Base-by-base conservation (phyloP, 2,113 vertebrate species). In the Condylura cristata region DNA sequence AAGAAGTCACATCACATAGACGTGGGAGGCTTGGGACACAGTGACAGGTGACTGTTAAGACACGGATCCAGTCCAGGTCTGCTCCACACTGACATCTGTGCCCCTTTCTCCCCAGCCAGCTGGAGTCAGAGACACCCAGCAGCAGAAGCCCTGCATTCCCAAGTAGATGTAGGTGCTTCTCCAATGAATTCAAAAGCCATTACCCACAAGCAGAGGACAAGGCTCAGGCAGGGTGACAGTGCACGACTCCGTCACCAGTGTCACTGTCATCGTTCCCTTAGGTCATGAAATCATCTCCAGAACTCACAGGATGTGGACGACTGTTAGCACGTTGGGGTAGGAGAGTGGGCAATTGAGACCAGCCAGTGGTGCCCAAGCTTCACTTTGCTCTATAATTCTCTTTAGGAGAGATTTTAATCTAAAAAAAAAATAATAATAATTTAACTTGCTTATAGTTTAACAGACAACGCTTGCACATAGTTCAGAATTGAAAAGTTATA, bases 371-470 rank as follows among this genome's bases (percentile, higher is more conserved):
- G 37, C 32, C 18, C 61, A 46, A 0, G 86, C 12, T 12, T 81
- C 66, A 63, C 86, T 93, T 63, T 74, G 51, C 24, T 46, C 20
- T 88, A 11, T 60, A 61, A 39, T 75, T 93, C 14, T 83, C 74
- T 71, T 65, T 34, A 90, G n/a, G n/a, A 83, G 66, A 56, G 9
- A 66, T 66, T 91, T 80, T 56, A 65, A 39, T 53, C 30, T 56
- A 78, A 60, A 58, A 68, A 91, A 71, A n/a, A n/a, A n/a, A n/a
- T n/a, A n/a, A n/a, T n/a, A n/a, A n/a, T n/a, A n/a, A 80, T 63
- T 22, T n/a, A 76, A 53, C 56, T 68, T 39, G 61, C 22, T 56
- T 93, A 46, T 95, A 78, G 72, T 93, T 91, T 84, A 95, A 65
- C 41, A 94, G 90, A 70, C 2, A 85, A 58, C 66, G 5, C 32